Base-by-base conservation (phyloP, 2,113 vertebrate species). In the Upupa epops region DNA sequence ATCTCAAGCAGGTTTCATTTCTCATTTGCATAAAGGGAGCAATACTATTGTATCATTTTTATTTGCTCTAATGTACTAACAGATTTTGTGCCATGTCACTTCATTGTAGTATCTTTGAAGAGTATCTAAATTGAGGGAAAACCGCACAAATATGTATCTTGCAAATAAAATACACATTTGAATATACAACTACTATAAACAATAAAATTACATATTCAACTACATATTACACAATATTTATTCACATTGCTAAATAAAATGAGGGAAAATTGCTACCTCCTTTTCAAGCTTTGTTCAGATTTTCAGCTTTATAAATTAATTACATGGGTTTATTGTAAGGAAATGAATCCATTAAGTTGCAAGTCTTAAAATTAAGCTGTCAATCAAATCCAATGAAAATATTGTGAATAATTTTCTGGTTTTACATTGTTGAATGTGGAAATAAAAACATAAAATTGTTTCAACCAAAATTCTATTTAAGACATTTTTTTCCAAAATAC, bases 1-100 rank as follows among this genome's bases (percentile, higher is more conserved):
- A 91, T 93, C 61, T 83, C 80, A 93, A 86, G 65, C 11, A 25
- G 71, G 54, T 95, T 72, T 83, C 2, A 69, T 56, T 88, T 78
- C 70, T 81, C 25, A 88, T 92, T 86, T 95, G 80, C 88, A 95
- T 88, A 84, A 88, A 70, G 37, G 34, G 88, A 93, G 20, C 25
- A 83, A 72, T 10, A 90, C 63, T 61, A 68, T 55, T 72, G 20
- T 65, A 82, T 65, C 0, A 42, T 89, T 93, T 92, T 86, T 92
- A 95, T 86, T 86, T 84, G 26, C 13, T 49, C 17, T 89, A 84
- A 82, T 89, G n/a, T 76, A 34, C 29, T 72, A 95, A 83, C n/a
- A 88, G 55, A 36, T 82, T 90, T 82, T 82, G 37, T 55, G 45
- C 46, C 20, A 6, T 78, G 36, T 46, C 32, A 37, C 32, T 82